These are phyloP conservation scores for Danaus melanippus DNA, from an alignment of 1,140 invertebrate genomes.

Conservation along the genomic window DNA sequence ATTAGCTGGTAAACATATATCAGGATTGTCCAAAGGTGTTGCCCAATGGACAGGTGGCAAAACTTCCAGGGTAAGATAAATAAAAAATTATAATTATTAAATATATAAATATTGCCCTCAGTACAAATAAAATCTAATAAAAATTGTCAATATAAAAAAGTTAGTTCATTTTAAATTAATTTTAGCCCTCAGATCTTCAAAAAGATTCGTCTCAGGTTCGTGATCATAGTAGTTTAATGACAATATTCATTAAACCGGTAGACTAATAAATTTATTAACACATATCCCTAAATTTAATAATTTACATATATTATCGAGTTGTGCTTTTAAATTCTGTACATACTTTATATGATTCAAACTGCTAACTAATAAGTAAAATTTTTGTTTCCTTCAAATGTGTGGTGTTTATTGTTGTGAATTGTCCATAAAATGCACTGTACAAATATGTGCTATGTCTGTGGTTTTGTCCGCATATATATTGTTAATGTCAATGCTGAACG, in stretches of 20 bases:
- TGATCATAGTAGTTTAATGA: slow-evolving; percentile 5
- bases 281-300: too few relatives aligned
- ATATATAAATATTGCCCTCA: background rate
- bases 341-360: too few relatives aligned
- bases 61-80: slow-evolving; percentile 47
- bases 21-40: slow-evolving; percentile 90
- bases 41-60: slow-evolving; percentile 90
- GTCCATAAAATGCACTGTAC: slow-evolving; percentile 32
- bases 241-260: background rate
- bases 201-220: slow-evolving; percentile 21
- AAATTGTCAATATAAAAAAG: too few relatives aligned
- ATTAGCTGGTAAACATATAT: slow-evolving; percentile 86
- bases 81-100: background rate
- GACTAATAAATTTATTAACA: too few relatives aligned
- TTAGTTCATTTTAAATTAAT: slow-evolving; percentile 6
- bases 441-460: slow-evolving; percentile 53
- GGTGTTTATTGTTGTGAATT: slow-evolving; percentile 64
- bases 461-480: slow-evolving; percentile 37
- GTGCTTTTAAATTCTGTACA: too few relatives aligned
- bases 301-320: too few relatives aligned
- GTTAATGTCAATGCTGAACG: slow-evolving; percentile 25
- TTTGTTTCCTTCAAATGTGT: slow-evolving; percentile 45
- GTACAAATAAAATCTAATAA: too few relatives aligned
- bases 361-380: background rate
- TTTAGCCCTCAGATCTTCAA: slow-evolving; percentile 17